Evolutionary conservation across 1,140 invertebrate genomes (phyloP), one percentile per base, ranked within the genome.

Genomic region (Diabrotica undecimpunctata): DNA sequence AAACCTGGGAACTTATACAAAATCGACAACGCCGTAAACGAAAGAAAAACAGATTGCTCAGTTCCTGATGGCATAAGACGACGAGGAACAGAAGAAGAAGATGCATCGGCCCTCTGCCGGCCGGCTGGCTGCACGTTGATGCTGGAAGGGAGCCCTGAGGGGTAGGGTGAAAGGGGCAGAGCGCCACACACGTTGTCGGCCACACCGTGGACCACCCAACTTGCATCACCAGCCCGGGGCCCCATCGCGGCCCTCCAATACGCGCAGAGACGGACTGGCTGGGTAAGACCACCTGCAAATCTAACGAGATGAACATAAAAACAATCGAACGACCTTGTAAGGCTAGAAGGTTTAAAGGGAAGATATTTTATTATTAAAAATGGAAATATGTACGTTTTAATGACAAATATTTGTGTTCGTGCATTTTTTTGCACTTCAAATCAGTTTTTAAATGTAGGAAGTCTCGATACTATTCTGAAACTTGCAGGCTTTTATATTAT

Each of bases 141-240:
- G 55, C 55, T 57, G 55, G 55, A 57, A 57, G 55, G 36, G 55
- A 57, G 11, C 25, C 55, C 55, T 37, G 55, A 25, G 8, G 50
- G 36, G 51, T 35, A 55, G 60, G 61, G 60, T 41, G 54, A 61
- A 61, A 14, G 59, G 59, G 50, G 50, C 14, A 9, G 39, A 60
- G 61, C 41, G 65, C 66, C 71, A 73, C 71, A 73, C 71, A 73
- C 71, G 71, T 69, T 63, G 71, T 61, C 67, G 71, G 71, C 71
- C 69, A 71, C 71, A 72, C 71, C 63, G 69, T 51, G 66, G 71
- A 73, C 71, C 71, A 73, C 71, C 71, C 71, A 73, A 64, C 65
- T 58, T 86, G 37, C 60, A 41, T 46, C 65, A 59, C 25, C 55
- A 11, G 64, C 60, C 65, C 58, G 65, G 57, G 64, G 39, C 59